Percentiles rank a stretch among this genome's conserved stretches.
Conservation (phyloP, 2,113 vertebrate genomes). For the Sander lucioperca region DNA sequence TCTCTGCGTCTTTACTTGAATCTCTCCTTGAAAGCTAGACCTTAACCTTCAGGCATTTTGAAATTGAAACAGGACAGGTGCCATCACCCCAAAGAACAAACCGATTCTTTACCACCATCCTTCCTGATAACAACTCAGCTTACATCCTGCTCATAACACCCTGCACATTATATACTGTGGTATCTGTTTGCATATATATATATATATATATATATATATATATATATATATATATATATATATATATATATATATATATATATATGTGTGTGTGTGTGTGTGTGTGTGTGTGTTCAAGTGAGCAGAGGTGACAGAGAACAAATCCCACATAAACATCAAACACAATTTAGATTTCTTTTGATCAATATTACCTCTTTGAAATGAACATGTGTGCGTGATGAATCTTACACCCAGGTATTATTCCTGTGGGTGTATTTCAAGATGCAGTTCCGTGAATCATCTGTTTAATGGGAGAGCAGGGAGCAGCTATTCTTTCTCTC, state of each 20-base stretch:
- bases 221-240: too few relatives aligned
- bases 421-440: conserved; percentile 28
- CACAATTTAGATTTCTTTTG: conserved; percentile 6
- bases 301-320: background rate
- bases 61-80: conserved; percentile 37
- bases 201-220: too few relatives aligned
- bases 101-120: too few relatives aligned
- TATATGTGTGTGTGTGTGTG: too few relatives aligned
- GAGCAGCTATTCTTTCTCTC: conserved; percentile 47
- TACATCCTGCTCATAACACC: background rate
- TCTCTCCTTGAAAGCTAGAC: conserved; percentile 42
- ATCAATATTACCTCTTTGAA: conserved; percentile 10
- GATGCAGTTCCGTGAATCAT: conserved; percentile 50
- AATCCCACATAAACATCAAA: conserved; percentile 3
- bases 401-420: background rate
- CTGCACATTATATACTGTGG: background rate
- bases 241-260: too few relatives aligned
- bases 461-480: conserved; percentile 43
- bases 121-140: background rate
- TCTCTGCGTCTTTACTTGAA: conserved; percentile 13
- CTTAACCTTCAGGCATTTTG: conserved; percentile 23
- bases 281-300: background rate
- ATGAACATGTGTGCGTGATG: background rate
- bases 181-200: background rate
- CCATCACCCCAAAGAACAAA: conserved; percentile 14